phyloP scores from a whole-genome alignment of 2,888 invertebrate species.

The Steinernema carpocapsae region DNA sequence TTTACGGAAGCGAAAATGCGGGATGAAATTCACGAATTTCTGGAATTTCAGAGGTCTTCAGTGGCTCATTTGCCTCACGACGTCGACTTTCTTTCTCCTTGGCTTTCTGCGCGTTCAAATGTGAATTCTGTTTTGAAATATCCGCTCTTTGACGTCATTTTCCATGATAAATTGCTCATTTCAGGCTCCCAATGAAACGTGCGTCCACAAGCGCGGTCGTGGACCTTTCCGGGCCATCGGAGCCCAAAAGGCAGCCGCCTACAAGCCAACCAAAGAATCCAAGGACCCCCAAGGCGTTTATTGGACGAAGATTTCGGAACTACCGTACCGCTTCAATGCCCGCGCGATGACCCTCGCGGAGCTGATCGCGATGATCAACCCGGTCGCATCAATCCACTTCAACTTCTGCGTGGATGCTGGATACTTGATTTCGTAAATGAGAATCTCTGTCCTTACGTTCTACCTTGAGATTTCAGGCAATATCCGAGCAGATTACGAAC shows the following conservation, averaged over 20 bases:
- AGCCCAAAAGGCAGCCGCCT: not conserved
- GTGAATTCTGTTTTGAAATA: too few relatives aligned
- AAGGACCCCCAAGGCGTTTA: not conserved
- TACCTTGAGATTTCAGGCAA: slow-evolving; percentile 44
- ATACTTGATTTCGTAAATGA: slow-evolving; percentile 50
- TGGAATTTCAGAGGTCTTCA: too few relatives aligned
- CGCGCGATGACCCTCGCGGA: slow-evolving; percentile 46
- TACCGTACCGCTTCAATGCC: slow-evolving; percentile 39
- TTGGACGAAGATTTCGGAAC: slow-evolving; percentile 26
- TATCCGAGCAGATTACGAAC: slow-evolving; percentile 43
- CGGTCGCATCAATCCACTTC: slow-evolving; percentile 57
- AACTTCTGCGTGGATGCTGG: slow-evolving; percentile 57
- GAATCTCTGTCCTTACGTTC: slow-evolving; percentile 40
- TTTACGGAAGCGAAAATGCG: too few relatives aligned
- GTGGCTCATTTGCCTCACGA: too few relatives aligned
- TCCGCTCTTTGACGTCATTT: too few relatives aligned
- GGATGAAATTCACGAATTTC: too few relatives aligned
- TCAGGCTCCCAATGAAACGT: slow-evolving; percentile 7
- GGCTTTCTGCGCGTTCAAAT: too few relatives aligned
- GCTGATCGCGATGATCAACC: slow-evolving; percentile 49
- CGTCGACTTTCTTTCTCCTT: too few relatives aligned
- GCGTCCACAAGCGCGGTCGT: not conserved
- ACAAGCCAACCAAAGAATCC: not conserved
- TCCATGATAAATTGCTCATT: not conserved
- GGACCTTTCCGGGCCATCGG: not conserved